Evolutionary conservation across 2,797 vertebrate species (phyloP).

Genomic region (Catharus ustulatus): DNA sequence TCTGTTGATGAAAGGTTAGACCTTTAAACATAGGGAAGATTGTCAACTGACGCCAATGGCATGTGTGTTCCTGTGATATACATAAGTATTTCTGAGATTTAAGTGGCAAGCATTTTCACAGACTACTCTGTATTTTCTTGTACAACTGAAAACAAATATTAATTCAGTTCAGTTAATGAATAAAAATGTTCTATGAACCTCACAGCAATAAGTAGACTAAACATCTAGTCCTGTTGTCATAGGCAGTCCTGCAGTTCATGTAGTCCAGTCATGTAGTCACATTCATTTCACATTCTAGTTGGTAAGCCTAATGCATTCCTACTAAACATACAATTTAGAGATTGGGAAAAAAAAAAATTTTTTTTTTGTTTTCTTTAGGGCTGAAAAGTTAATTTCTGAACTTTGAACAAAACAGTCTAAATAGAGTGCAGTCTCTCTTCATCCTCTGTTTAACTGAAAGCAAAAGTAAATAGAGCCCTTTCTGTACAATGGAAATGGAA

Average conservation of each 20-base stretch:
- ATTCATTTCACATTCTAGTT: neutral
- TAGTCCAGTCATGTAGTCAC: neutral
- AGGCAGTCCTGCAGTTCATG: neutral
- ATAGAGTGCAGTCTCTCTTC: neutral
- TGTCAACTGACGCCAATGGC: neutral
- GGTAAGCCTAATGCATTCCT: neutral
- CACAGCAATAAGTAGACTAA: neutral
- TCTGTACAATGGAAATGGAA: neutral
- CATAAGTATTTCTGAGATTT: neutral
- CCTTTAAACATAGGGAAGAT: neutral
- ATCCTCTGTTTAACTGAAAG: neutral
- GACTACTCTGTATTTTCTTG: neutral
- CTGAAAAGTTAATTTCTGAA: neutral
- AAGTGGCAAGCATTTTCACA: neutral
- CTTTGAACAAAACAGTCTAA: neutral
- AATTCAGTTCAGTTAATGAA: neutral
- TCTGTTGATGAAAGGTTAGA: conserved; percentile 29
- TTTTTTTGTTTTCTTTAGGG: neutral
- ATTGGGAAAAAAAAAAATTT: neutral
- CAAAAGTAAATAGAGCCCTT: neutral
- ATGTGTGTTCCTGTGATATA: neutral
- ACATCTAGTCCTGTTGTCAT: neutral
- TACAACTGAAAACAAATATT: neutral
- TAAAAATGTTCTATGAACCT: neutral
- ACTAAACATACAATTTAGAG: neutral